These are phyloP conservation scores for Fregata magnificens DNA, from an alignment of 2,113 vertebrate species.

Conservation along the genomic window DNA sequence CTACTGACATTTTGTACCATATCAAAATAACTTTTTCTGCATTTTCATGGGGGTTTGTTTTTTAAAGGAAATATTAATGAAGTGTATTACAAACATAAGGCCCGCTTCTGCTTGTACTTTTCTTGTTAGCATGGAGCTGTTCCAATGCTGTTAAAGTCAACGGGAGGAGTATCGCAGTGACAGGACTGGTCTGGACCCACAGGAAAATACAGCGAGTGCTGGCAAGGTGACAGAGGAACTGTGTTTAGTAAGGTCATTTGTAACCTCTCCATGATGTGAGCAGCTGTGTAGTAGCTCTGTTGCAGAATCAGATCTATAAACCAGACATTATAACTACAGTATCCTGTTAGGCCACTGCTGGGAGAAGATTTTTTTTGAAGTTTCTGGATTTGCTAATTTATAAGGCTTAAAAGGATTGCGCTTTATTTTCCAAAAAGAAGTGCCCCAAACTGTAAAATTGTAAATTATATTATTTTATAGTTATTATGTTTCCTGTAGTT, in stretches of 20 bases:
- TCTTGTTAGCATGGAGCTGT: background rate
- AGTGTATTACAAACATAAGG: background rate
- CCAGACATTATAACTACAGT: background rate
- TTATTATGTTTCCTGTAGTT: background rate
- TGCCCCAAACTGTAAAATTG: background rate
- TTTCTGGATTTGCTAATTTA: background rate
- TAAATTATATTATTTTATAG: background rate
- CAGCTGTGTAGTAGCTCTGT: slow-evolving; percentile 8
- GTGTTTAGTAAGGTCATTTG: background rate
- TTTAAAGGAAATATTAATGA: background rate
- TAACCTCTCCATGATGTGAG: background rate
- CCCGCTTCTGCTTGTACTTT: background rate
- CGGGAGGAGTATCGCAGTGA: background rate
- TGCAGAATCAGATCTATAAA: background rate
- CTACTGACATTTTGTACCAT: background rate
- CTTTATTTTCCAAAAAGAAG: background rate
- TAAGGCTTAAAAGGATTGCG: background rate
- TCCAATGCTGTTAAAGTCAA: background rate
- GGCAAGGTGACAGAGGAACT: background rate
- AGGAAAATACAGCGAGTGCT: background rate
- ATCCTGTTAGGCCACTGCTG: background rate
- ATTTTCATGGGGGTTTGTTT: background rate
- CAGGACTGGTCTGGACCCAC: background rate
- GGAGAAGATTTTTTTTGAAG: background rate
- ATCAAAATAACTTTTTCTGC: background rate